A percentile compares a stretch with the other conserved stretches of the same genome.
These are phyloP conservation scores for Pipistrellus kuhlii DNA, from an alignment of 2,797 vertebrate genomes.

Conservation along the genomic window DNA sequence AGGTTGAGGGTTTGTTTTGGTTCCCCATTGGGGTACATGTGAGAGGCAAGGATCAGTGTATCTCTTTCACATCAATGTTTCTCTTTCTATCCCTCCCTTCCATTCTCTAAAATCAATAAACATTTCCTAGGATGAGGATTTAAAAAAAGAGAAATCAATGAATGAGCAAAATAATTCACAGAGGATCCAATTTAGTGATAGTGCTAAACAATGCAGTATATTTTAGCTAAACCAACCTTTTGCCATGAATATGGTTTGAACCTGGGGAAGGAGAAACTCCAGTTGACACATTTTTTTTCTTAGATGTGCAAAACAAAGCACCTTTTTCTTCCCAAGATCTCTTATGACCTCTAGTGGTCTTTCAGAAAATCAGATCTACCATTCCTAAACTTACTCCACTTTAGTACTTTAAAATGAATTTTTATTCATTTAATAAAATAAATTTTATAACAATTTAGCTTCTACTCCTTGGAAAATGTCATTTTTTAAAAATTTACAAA, in stretches of 20 bases:
- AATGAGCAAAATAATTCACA: background rate
- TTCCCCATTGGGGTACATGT: background rate
- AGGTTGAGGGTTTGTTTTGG: background rate
- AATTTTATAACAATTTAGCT: background rate
- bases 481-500: background rate
- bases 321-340: slow-evolving; percentile 75
- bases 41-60: background rate
- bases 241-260: background rate
- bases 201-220: background rate
- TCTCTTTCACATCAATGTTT: background rate
- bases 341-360: slow-evolving; percentile 83
- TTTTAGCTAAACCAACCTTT: slow-evolving; percentile 17
- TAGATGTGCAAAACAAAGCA: background rate
- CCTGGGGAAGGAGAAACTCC: background rate
- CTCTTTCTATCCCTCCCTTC: background rate
- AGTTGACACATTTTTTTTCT: slow-evolving; percentile 20
- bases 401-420: slow-evolving; percentile 30
- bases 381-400: background rate
- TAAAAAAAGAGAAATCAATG: slow-evolving; percentile 10
- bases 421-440: background rate
- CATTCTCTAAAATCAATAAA: background rate
- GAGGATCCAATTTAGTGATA: background rate
- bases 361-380: slow-evolving; percentile 43
- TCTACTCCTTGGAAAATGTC: slow-evolving; percentile 12
- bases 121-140: background rate